Base-by-base conservation (phyloP, 1,140 invertebrate species). In the Drosophila miranda region DNA sequence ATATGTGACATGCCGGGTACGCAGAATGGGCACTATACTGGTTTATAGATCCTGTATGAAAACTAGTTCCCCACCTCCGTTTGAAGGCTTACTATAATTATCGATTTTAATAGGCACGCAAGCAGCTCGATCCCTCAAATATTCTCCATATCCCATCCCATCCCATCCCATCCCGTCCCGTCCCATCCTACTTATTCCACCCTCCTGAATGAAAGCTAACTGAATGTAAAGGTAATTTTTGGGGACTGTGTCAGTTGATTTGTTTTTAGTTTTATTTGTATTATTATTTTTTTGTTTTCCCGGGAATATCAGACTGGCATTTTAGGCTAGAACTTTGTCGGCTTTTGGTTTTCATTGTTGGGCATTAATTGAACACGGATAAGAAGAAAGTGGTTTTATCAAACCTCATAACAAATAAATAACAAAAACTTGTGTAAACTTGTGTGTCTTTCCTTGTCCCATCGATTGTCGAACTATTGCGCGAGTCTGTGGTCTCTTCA, bases 311-410 rank as follows among this genome's bases (percentile, higher is more conserved):
- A 72, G 52, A 80, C 76, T 79, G 76, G 77, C 61, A 71, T 66
- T 71, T 79, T 79, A 84, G 71, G 73, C 50, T 67, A 60, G 58
- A 59, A 44, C 49, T 63, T 63, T 63, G 71, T 70, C 56, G 75
- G 80, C 69, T 45, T 52, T 82, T 77, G 75, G 80, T 84, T 84
- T 67, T 63, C 38, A 83, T 83, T 83, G 79, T 83, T 83, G 80
- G 79, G 71, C 75, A 84, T 78, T 72, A 49, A 79, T 38, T 11
- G 34, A 77, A 77, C 43, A 59, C 50, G 19, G 41, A 43, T 58
- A 55, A 72, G 48, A 59, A 56, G 49, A 58, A 55, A 59, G 75
- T 50, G 75, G 68, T 82, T 82, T 82, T 75, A 79, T 75, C 30
- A 38, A 38, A 52, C 66, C 51, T 30, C 68, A 26, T 16, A 61